phyloP scores from a whole-genome alignment of 1,140 invertebrate genomes.

The Notospermus geniculatus region DNA sequence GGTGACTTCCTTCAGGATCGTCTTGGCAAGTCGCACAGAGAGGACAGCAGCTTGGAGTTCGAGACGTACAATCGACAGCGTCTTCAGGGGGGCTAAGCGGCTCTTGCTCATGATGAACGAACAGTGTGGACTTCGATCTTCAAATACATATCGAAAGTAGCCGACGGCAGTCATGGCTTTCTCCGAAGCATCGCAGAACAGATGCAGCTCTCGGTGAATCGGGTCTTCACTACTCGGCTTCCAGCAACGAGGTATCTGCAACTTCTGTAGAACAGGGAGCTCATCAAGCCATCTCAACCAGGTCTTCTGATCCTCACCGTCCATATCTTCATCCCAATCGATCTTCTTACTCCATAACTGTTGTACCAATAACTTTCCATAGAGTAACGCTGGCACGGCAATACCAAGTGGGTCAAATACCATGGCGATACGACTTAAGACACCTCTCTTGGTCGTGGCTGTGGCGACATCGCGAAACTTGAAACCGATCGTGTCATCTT shows the following conservation, averaged over 20 bases:
- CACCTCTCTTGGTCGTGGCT: no score
- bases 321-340: constrained; percentile 24
- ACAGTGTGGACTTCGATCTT: constrained; percentile 11
- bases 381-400: constrained; percentile 24
- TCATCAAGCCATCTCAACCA: constrained; percentile 23
- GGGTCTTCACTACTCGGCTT: constrained; percentile 21
- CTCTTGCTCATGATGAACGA: constrained; percentile 28
- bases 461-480: no score
- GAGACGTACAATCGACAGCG: constrained; percentile 22
- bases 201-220: constrained; percentile 15
- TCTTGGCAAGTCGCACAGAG: constrained; percentile 23
- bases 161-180: constrained; percentile 28
- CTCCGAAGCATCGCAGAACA: constrained; percentile 32
- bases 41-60: constrained; percentile 28
- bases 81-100: constrained; percentile 23
- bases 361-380: constrained; percentile 29
- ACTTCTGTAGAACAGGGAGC: constrained; percentile 9
- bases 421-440: constrained; percentile 28
- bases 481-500: no score
- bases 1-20: constrained; percentile 17
- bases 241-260: constrained; percentile 19
- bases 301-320: neutral
- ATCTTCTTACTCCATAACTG: constrained; percentile 23
- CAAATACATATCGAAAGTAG: constrained; percentile 22
- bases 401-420: constrained; percentile 35